Base-by-base conservation (phyloP, 2,888 invertebrate species). In the Sphinx pinastri region DNA sequence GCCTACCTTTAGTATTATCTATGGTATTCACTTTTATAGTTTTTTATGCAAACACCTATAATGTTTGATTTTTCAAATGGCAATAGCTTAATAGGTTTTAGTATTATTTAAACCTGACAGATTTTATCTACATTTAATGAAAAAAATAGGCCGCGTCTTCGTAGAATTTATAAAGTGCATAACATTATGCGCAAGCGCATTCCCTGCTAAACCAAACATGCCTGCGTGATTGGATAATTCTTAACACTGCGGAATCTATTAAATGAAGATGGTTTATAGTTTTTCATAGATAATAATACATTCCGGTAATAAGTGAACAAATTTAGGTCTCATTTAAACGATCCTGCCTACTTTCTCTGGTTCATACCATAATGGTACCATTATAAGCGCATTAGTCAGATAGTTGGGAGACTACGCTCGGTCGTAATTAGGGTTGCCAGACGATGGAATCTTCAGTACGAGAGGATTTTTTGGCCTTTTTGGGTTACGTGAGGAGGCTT, bases 341-440 rank as follows among this genome's bases (percentile, higher is more conserved):
- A 84, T 81, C 84, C 79, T 81, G 78, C 81, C 85, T 81, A 89
- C 90, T 92, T 92, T 92, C 91, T 83, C 87, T 71, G 76, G 58
- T 14, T 68, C 54, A 57, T 54, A 79, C 80, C 80, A 83, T 89
- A 86, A 88, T 89, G 81, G 76, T 79, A 79, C 81, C 84, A 93
- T 93, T 93, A 92, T 90, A 92, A 89, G 86, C 77, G 79, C 92
- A 91, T 93, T 92, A 91, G 86, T 79, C 77, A 82, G 85, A 86
- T 85, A 78, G 84, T 81, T 78, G 80, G 81, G 80, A 83, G 77
- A 81, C 85, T 85, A 78, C 80, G 81, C 73, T 76, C 79, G 84
- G 67, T 19, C 54, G 38, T 63, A 69, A 69, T 69, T 69, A 69
- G 69, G 69, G 69, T 63, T 69, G 69, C 25, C 52, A 19, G 14